Evolutionary conservation across 2,888 invertebrate genomes (phyloP).

Genomic region (Meloe dianella): DNA sequence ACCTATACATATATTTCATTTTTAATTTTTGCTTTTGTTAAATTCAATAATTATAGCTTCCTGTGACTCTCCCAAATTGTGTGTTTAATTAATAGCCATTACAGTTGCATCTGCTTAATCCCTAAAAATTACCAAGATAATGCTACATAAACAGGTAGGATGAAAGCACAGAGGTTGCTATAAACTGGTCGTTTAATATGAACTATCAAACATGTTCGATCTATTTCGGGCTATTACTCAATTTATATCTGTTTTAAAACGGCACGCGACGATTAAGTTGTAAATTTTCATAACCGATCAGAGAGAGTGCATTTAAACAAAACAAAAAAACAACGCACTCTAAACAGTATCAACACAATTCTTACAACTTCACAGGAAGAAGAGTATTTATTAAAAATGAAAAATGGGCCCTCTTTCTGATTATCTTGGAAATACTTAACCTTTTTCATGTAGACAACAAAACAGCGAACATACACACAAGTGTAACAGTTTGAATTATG

Average conservation of each 20-base stretch:
- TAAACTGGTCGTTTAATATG: background rate
- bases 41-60: constrained; percentile 36
- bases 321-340: background rate
- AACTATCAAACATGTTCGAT: background rate
- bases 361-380: background rate
- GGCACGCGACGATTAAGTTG: constrained; percentile 9
- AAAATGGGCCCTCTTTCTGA: background rate
- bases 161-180: background rate
- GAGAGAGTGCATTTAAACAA: background rate
- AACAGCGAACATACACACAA: constrained; percentile 51
- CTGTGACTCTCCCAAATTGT: constrained; percentile 36
- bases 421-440: background rate
- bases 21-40: background rate
- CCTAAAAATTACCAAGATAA: constrained; percentile 24
- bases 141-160: constrained; percentile 9
- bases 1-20: background rate
- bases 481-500: constrained; percentile 58
- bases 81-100: constrained; percentile 36
- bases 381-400: background rate
- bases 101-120: constrained; percentile 35
- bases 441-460: constrained; percentile 24
- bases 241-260: background rate
- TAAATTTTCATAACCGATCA: background rate
- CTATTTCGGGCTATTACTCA: background rate
- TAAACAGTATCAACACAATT: background rate